Conservation (phyloP, 2,888 invertebrate genomes). For the Phortica magna region DNA sequence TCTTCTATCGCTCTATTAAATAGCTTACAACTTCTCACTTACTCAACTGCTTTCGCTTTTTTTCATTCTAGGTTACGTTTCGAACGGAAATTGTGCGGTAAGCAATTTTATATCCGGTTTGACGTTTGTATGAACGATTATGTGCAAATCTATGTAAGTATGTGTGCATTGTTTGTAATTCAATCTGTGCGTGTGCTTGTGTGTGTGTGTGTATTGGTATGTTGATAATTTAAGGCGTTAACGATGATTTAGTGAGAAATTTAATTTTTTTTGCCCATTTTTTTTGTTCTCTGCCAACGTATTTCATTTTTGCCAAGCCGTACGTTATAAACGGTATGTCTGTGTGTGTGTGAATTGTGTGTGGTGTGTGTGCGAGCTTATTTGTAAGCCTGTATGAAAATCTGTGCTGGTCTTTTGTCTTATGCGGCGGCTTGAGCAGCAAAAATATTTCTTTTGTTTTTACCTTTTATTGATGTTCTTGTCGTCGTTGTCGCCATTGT, state of each 20-base stretch:
- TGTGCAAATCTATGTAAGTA: neutral
- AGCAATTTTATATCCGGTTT: conserved; percentile 11
- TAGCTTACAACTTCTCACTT: neutral
- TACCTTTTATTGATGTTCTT: too few relatives aligned
- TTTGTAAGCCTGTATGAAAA: neutral
- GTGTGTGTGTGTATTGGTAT: neutral
- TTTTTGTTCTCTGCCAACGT: neutral
- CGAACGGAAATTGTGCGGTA: conserved; percentile 16
- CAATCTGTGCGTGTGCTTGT: neutral
- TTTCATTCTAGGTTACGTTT: neutral
- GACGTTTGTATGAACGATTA: neutral
- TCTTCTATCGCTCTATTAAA: neutral
- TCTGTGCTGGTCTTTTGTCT: conserved; percentile 1
- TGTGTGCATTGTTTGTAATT: neutral
- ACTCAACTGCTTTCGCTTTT: neutral
- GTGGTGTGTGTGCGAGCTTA: neutral
- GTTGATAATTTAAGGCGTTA: neutral
- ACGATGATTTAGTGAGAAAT: conserved; percentile 1
- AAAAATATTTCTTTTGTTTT: too few relatives aligned
- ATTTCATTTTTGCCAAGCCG: neutral
- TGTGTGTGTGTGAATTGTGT: neutral
- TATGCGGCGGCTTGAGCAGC: too few relatives aligned
- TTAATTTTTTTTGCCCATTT: neutral
- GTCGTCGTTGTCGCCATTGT: neutral
- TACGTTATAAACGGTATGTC: neutral